Percentiles rank a stretch among this genome's conserved stretches.
phyloP scores from a whole-genome alignment of 92 coral and sea anemone genomes.

The Paramuricea clavata region DNA sequence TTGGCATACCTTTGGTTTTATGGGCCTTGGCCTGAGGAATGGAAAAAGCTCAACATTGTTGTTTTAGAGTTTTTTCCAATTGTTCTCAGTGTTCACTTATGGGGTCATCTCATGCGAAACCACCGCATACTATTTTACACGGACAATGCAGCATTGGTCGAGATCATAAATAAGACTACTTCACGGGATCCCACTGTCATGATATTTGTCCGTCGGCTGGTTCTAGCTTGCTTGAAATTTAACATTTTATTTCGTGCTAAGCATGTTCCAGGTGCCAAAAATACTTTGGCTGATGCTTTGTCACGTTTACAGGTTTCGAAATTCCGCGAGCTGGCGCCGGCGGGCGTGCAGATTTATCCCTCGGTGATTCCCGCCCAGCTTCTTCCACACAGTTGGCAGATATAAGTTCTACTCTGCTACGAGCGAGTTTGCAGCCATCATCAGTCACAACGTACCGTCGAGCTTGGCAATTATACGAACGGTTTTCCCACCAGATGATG shows the following conservation, averaged over 20 bases:
- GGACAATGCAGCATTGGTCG: conserved; percentile 44
- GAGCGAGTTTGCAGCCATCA: conserved; percentile 25
- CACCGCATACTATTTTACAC: conserved; percentile 47
- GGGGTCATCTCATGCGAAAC: conserved; percentile 45
- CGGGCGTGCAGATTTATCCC: not conserved
- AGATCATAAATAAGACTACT: not conserved
- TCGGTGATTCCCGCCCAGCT: not conserved
- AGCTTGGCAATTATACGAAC: conserved; percentile 38
- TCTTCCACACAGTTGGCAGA: conserved; percentile 1
- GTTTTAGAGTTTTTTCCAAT: conserved; percentile 66
- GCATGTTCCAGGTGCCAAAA: not conserved
- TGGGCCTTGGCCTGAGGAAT: conserved; percentile 57
- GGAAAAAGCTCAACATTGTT: conserved; percentile 59
- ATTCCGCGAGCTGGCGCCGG: not conserved
- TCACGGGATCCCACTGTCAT: conserved; percentile 30
- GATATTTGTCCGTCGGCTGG: conserved; percentile 39
- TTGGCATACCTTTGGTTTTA: conserved; percentile 44
- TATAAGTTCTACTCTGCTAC: not conserved
- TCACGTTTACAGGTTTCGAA: conserved; percentile 20
- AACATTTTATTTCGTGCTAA: not conserved
- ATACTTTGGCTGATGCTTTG: conserved; percentile 1
- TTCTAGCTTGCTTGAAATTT: not conserved
- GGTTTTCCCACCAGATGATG: conserved; percentile 27
- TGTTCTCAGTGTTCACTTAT: conserved; percentile 26
- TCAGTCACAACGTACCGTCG: conserved; percentile 37